Percentiles rank a stretch among this genome's conserved stretches.
Evolutionary conservation across 2,888 invertebrate species (phyloP).

Genomic region (Lagria hirta): DNA sequence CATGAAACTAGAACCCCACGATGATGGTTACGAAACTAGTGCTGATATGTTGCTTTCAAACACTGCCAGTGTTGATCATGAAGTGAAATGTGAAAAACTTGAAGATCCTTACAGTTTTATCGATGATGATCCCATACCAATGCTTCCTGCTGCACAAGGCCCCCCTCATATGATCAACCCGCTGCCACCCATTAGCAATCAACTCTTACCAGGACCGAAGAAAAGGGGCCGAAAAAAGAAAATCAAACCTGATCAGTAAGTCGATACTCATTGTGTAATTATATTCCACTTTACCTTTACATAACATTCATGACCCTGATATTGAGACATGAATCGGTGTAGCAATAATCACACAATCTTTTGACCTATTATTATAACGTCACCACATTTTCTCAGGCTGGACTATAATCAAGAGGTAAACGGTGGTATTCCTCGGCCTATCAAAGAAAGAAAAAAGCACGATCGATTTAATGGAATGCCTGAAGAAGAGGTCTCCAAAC

Average conservation of each 20-base stretch:
- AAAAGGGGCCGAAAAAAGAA: constrained; percentile 88
- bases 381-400: constrained; percentile 39
- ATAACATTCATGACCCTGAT: too few relatives aligned
- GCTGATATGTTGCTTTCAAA: constrained; percentile 60
- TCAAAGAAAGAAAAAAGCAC: constrained; percentile 89
- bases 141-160: constrained; percentile 49
- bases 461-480: constrained; percentile 96
- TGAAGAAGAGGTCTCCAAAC: constrained; percentile 92
- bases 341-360: too few relatives aligned
- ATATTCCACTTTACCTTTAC: too few relatives aligned
- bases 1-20: constrained; percentile 69
- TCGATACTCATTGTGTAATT: constrained; percentile 28
- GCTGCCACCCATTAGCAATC: constrained; percentile 52
- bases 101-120: constrained; percentile 86
- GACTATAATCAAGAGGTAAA: constrained; percentile 55
- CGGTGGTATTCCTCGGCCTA: constrained; percentile 59
- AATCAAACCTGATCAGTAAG: constrained; percentile 63
- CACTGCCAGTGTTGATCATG: constrained; percentile 50
- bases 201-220: constrained; percentile 64
- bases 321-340: too few relatives aligned
- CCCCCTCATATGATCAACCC: constrained; percentile 46
- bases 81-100: constrained; percentile 54
- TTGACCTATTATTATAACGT: background rate
- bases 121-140: constrained; percentile 68
- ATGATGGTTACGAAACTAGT: constrained; percentile 90